Conservation (phyloP, 2,797 vertebrate genomes). For the Tangara arthus region DNA sequence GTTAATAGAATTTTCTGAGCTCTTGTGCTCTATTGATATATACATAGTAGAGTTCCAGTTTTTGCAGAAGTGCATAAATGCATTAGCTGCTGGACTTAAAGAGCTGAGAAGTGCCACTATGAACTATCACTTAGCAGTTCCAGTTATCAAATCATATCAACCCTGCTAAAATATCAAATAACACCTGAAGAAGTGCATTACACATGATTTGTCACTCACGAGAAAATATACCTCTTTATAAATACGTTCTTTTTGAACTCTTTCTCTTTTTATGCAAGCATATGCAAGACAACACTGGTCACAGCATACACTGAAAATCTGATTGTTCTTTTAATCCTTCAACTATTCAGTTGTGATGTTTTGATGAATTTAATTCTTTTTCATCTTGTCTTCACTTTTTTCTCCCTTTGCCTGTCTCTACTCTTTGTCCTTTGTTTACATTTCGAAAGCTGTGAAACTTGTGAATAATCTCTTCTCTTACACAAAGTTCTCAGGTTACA, state of each 20-base stretch:
- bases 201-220: fast-evolving
- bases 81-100: neutral
- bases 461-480: neutral
- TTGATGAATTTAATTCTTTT: neutral
- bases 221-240: neutral
- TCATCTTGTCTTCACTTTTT: neutral
- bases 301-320: fast-evolving
- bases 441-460: neutral
- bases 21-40: neutral
- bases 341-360: neutral
- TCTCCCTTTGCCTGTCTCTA: neutral
- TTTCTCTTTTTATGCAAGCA: fast-evolving
- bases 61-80: neutral
- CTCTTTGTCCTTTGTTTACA: neutral
- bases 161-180: neutral
- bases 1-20: neutral
- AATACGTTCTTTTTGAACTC: neutral
- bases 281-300: neutral
- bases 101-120: neutral
- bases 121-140: neutral
- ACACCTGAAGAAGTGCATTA: neutral
- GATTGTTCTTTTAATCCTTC: neutral
- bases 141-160: neutral
- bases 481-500: neutral
- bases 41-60: neutral